phyloP scores from a whole-genome alignment of 2,888 invertebrate species.

The Diabrotica balteata region DNA sequence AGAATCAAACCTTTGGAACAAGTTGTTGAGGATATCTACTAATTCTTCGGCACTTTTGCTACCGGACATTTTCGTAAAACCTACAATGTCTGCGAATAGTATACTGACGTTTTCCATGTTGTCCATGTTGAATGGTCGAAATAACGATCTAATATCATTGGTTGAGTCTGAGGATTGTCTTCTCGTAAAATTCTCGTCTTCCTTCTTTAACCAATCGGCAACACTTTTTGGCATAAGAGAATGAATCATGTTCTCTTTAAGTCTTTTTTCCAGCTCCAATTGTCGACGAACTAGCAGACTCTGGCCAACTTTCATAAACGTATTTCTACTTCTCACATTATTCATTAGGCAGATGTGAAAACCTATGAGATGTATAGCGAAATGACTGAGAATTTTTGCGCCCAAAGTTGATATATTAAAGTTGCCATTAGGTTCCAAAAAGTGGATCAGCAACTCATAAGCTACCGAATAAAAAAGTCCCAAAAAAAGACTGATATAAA shows the following conservation, averaged over 20 bases:
- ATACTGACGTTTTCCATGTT: slow-evolving; percentile 96
- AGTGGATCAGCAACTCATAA: slow-evolving; percentile 78
- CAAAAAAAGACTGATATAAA: slow-evolving; percentile 83
- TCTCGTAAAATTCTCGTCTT: slow-evolving; percentile 69
- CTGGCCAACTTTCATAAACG: slow-evolving; percentile 96
- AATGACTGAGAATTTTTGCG: slow-evolving; percentile 79
- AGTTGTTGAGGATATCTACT: slow-evolving; percentile 92
- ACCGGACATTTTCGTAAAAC: slow-evolving; percentile 96
- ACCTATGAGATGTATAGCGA: slow-evolving; percentile 91
- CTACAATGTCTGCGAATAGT: slow-evolving; percentile 96
- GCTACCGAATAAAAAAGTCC: slow-evolving; percentile 83
- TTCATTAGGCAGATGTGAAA: slow-evolving; percentile 93
- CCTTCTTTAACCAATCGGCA: slow-evolving; percentile 83
- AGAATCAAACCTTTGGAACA: slow-evolving; percentile 81
- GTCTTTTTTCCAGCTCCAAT: slow-evolving; percentile 89
- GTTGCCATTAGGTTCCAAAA: slow-evolving; percentile 43
- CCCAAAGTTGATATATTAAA: slow-evolving; percentile 62
- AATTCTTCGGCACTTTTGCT: slow-evolving; percentile 96
- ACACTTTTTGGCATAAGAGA: slow-evolving; percentile 97
- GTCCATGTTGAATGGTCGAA: slow-evolving; percentile 96
- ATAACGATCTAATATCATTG: slow-evolving; percentile 80
- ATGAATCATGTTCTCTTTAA: slow-evolving; percentile 97
- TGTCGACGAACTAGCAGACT: slow-evolving; percentile 88
- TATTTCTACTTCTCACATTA: slow-evolving; percentile 90
- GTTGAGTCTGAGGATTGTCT: slow-evolving; percentile 64